These are phyloP conservation scores for Pangasius djambal DNA, from an alignment of 2,797 vertebrate genomes.

Conservation along the genomic window DNA sequence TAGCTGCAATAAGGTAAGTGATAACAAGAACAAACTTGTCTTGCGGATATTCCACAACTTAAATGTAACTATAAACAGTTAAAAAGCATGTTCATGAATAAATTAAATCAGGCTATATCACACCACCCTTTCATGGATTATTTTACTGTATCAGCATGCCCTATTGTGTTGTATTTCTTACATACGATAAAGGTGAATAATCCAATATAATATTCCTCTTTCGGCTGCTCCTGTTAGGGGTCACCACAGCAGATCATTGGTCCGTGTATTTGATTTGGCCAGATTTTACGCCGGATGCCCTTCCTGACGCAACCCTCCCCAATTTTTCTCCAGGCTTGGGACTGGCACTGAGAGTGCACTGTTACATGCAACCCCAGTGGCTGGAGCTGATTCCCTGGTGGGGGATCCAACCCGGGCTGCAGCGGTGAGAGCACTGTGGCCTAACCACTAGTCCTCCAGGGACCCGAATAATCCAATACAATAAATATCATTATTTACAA, in stretches of 20 bases:
- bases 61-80: background rate
- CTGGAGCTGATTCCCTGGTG: no score
- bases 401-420: no score
- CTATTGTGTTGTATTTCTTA: background rate
- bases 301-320: no score
- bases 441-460: no score
- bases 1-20: background rate
- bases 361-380: no score
- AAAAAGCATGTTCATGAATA: background rate
- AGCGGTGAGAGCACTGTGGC: no score
- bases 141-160: background rate
- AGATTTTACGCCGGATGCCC: no score
- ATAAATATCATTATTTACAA: background rate
- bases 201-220: background rate
- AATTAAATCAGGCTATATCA: background rate
- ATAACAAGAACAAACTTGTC: background rate
- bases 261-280: no score
- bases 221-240: no score
- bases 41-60: background rate
- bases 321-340: no score
- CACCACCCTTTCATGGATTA: background rate
- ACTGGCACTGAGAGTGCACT: no score
- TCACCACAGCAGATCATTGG: no score
- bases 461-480: background rate
- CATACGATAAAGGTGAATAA: background rate